Evolutionary conservation across 2,797 vertebrate species (phyloP).

Genomic region (Dromococcyx pavoninus): DNA sequence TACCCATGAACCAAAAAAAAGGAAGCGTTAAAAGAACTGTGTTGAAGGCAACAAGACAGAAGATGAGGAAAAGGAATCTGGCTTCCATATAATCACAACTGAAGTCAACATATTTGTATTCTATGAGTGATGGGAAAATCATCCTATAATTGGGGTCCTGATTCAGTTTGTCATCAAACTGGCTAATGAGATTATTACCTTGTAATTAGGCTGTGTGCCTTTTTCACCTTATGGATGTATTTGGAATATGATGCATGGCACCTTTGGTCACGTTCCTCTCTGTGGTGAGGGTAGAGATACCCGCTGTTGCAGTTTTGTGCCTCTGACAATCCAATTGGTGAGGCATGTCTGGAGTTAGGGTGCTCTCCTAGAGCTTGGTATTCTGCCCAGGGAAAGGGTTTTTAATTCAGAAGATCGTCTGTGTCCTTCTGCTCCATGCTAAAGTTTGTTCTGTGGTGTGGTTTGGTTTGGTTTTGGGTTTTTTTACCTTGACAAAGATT

Average conservation of each 20-base stretch:
- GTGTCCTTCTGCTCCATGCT: neutral
- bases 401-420: neutral
- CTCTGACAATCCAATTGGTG: neutral
- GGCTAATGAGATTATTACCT: neutral
- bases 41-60: neutral
- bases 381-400: neutral
- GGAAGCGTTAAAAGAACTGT: neutral
- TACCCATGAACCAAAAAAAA: neutral
- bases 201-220: neutral
- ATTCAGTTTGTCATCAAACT: neutral
- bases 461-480: neutral
- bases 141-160: neutral
- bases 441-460: neutral
- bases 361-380: neutral
- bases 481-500: neutral
- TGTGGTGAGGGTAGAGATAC: neutral
- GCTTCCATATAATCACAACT: neutral
- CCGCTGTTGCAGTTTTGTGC: neutral
- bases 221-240: neutral
- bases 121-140: neutral
- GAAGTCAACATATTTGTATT: neutral
- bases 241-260: neutral
- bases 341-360: neutral
- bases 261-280: fast-evolving
- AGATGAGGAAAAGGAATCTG: neutral